A percentile compares a stretch with the other conserved stretches of the same genome.
These are phyloP conservation scores for Poeciliopsis gracilis DNA, from an alignment of 2,797 vertebrate species.

Conservation along the genomic window DNA sequence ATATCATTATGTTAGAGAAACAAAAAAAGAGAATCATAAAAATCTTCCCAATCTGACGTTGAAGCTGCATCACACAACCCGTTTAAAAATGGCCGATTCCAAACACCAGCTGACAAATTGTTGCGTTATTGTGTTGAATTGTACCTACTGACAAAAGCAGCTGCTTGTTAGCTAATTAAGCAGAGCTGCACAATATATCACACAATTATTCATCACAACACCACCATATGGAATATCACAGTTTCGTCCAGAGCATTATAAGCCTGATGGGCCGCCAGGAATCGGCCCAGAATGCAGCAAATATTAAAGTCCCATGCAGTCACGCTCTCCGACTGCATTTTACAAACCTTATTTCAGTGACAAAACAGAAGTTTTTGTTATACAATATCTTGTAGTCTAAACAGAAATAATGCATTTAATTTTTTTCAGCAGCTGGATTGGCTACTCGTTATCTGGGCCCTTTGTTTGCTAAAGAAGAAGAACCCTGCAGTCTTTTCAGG, in stretches of 20 bases:
- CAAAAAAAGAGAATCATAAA: no score
- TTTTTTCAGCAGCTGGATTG: not conserved
- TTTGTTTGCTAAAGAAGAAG: not conserved
- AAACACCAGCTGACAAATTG: not conserved
- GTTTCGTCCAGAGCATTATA: no score
- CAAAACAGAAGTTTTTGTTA: no score
- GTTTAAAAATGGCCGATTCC: not conserved
- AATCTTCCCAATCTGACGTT: no score
- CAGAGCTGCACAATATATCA: not conserved
- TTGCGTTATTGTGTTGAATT: not conserved
- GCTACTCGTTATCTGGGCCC: not conserved
- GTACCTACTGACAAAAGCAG: not conserved
- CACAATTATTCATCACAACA: not conserved
- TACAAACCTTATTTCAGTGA: no score
- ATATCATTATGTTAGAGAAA: no score
- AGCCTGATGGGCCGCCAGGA: no score
- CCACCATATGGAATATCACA: not conserved
- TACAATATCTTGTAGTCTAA: not conserved
- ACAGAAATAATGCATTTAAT: not conserved
- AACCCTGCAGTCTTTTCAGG: not conserved
- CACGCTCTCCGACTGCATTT: not conserved
- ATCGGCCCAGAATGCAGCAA: no score
- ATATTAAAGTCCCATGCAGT: not conserved
- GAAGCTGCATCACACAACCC: no score
- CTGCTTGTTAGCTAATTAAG: not conserved